These are phyloP conservation scores for Deroptyus accipitrinus DNA, from an alignment of 2,113 vertebrate species.

Conservation along the genomic window DNA sequence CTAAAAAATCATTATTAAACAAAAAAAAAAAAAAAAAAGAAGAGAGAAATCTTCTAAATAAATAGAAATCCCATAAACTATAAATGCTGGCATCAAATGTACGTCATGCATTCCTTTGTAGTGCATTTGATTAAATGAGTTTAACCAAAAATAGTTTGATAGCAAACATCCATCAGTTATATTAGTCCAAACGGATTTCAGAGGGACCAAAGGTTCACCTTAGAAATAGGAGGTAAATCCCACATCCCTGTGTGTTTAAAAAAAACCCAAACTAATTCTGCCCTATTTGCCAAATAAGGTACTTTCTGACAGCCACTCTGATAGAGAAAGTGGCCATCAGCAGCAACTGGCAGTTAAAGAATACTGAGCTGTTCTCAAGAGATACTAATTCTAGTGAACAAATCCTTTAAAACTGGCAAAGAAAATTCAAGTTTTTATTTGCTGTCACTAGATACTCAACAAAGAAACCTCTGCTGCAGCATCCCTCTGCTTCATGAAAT, in stretches of 20 bases:
- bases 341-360: slow-evolving; percentile 46
- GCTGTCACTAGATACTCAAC: not conserved
- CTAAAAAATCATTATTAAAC: not conserved
- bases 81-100: not conserved
- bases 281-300: slow-evolving; percentile 47
- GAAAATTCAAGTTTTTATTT: not conserved
- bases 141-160: not conserved
- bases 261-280: not conserved
- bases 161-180: not conserved
- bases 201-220: not conserved
- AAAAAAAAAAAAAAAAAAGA: not conserved
- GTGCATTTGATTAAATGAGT: not conserved
- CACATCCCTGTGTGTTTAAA: not conserved
- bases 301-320: slow-evolving; percentile 46
- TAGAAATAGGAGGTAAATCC: not conserved
- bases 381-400: slow-evolving; percentile 20
- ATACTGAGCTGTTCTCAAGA: slow-evolving; percentile 35
- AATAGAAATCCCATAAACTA: not conserved
- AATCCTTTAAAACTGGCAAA: slow-evolving; percentile 2
- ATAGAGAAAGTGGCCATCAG: slow-evolving; percentile 56
- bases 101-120: not conserved
- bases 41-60: not conserved
- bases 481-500: not conserved
- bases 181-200: not conserved
- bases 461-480: not conserved